Base-by-base conservation (phyloP, 2,888 invertebrate genomes). In the Amiota minor region DNA sequence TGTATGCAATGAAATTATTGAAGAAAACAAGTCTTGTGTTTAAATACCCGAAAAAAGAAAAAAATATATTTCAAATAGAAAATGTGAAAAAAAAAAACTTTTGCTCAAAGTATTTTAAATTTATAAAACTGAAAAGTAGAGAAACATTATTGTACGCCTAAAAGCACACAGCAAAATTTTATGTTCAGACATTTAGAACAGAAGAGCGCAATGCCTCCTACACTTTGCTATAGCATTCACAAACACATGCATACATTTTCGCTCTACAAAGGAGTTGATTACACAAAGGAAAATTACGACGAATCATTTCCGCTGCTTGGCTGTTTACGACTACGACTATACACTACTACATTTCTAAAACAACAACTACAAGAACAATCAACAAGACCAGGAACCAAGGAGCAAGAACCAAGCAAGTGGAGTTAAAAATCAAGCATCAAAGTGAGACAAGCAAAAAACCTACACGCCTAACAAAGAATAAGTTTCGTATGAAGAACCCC, bases 251-350 rank as follows among this genome's bases (percentile, higher is more conserved):
- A 10, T 59, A 45, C 53, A 14, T 12, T 85, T 85, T 80, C 83
- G 78, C 76, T 78, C 82, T 86, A 85, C 83, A 84, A 86, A 87
- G 86, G 88, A 87, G 87, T 88, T 88, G 87, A 88, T 88, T 88
- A 88, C 87, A 88, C 87, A 88, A 88, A 88, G 87, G 87, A 88
- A 88, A 88, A 88, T 88, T 88, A 88, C 87, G 88, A 83, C 85
- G 87, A 88, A 88, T 88, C 87, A 88, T 87, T 88, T 88, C 88
- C 88, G 87, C 86, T 86, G 88, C 86, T 86, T 87, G 88, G 86
- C 84, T 86, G 83, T 81, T 80, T 35, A 35, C 35, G 35, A 35
- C 35, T 83, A 83, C 85, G 49, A 20, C 67, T 64, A 67, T 61
- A 61, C 61, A 9, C 2, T 23, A 35, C 35, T 59, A 55, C 62